These are phyloP conservation scores for Falco rusticolus DNA, from an alignment of 2,797 vertebrate genomes.

Conservation along the genomic window DNA sequence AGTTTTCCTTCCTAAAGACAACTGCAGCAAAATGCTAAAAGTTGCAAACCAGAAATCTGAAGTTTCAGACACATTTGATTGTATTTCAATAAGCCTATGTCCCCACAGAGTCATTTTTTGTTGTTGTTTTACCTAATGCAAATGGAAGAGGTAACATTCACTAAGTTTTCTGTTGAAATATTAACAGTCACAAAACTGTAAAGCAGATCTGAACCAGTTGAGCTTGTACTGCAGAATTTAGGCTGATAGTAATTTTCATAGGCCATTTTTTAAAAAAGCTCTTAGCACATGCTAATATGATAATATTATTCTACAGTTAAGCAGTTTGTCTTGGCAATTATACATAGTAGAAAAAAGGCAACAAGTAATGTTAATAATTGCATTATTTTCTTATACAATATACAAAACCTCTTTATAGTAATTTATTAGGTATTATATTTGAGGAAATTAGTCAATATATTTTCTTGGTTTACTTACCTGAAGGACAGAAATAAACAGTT, in stretches of 20 bases:
- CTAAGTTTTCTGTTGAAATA: not conserved
- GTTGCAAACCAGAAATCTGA: not conserved
- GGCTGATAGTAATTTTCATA: not conserved
- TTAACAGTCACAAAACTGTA: not conserved
- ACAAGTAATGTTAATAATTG: not conserved
- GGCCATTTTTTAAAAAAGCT: not conserved
- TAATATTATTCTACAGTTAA: not conserved
- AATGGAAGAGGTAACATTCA: not conserved
- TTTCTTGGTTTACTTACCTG: not conserved
- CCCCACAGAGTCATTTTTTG: not conserved
- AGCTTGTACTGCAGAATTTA: not conserved
- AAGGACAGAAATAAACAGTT: not conserved
- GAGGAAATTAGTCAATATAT: not conserved
- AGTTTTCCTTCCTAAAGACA: not conserved
- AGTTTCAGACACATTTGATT: not conserved
- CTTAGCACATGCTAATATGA: not conserved
- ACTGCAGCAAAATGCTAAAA: not conserved
- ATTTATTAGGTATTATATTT: not conserved
- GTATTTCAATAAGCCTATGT: not conserved
- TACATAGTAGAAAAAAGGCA: not conserved
- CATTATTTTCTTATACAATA: not conserved
- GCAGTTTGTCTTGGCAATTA: not conserved
- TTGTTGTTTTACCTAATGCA: not conserved
- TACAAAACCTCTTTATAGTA: not conserved
- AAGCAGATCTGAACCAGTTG: not conserved